Base-by-base conservation (phyloP, 2,888 invertebrate genomes). In the Dynastes grantii region DNA sequence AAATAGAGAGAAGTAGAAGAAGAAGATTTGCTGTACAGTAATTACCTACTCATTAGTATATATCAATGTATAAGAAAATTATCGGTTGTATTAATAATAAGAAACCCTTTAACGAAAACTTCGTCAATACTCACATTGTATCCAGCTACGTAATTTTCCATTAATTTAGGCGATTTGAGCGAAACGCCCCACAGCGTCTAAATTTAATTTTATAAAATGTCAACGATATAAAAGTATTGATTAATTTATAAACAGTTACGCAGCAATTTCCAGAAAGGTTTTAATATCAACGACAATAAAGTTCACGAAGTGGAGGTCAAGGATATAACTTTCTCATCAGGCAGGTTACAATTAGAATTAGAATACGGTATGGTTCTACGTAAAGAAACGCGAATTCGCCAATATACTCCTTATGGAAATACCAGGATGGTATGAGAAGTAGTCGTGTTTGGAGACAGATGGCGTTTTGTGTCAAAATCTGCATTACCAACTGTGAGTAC, bases 161-260 rank as follows among this genome's bases (percentile, higher is more conserved):
- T 68, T 68, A 68, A 68, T 29, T 68, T 29, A n/a, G 51, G 22
- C 9, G 29, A 51, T 51, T 51, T 68, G 9, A 68, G 22, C 37
- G 13, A 51, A 68, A 68, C 68, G 37, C 51, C 32, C n/a, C 29
- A 32, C 27, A 68, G 22, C 13, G 4, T 68, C 68, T 68, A 68
- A 68, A 68, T 51, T 68, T 68, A 68, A 68, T 68, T 68, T 68
- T 53, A 68, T 11, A 27, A 68, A 68, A 68, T 53, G 53, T 68
- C 68, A 68, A 29, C 53, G 68, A 51, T 68, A 68, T 68, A 49
- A 51, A 40, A 27, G 29, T 51, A 68, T 68, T 53, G 68, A 68
- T 53, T 68, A 68, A 68, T 68, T 68, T 51, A 68, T 68, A 68
- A 68, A 51, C 68, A 51, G 68, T 68, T 68, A 45, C 29, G 51